phyloP scores from a whole-genome alignment of 2,113 vertebrate species.

The Piaya cayana region DNA sequence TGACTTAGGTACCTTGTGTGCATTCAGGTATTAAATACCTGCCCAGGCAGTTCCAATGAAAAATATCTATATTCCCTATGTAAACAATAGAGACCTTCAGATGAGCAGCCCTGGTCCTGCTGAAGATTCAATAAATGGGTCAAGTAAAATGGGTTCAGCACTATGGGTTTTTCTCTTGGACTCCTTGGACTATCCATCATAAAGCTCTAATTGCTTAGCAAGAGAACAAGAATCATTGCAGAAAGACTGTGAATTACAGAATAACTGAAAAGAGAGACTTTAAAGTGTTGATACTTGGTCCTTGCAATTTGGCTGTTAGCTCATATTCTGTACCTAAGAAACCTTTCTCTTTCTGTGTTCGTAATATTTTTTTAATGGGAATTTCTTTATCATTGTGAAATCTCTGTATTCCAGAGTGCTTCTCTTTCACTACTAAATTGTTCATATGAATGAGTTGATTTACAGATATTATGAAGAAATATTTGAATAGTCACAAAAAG shows the following conservation, averaged over 20 bases:
- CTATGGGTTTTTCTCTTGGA: not conserved
- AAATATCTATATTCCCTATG: not conserved
- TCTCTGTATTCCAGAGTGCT: not conserved
- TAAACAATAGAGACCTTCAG: not conserved
- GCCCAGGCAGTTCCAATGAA: not conserved
- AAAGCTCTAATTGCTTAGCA: not conserved
- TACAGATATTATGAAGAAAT: not conserved
- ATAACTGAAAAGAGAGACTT: not conserved
- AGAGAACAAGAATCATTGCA: not conserved
- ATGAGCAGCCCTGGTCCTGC: not conserved
- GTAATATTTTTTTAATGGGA: not conserved
- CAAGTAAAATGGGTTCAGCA: not conserved
- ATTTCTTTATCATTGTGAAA: not conserved
- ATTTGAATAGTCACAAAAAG: not conserved
- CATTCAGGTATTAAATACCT: not conserved
- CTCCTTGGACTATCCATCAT: not conserved
- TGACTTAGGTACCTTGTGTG: not conserved
- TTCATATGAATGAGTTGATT: not conserved
- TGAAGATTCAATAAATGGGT: not conserved
- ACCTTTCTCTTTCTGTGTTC: not conserved
- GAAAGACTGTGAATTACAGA: not conserved
- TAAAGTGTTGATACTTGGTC: not conserved
- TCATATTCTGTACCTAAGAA: not conserved
- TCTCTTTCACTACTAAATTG: not conserved
- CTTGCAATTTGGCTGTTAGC: not conserved